Conservation (phyloP, 2,888 invertebrate species). For the Melanostoma mellinum region DNA sequence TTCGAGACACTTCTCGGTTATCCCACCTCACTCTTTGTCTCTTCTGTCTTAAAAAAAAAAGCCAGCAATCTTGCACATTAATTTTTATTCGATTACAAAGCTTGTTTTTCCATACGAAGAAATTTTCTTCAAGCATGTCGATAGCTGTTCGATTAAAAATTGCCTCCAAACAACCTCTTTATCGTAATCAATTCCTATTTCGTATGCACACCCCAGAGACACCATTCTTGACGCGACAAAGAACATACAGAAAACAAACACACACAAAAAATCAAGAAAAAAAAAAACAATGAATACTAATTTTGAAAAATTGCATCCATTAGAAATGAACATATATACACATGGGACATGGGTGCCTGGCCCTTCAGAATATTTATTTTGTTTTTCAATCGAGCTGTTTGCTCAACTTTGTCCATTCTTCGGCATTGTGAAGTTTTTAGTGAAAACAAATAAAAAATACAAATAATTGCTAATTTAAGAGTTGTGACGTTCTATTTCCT, state of each 20-base stretch:
- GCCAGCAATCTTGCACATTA: slow-evolving; percentile 39
- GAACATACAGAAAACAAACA: slow-evolving; percentile 6
- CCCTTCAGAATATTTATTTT: neutral
- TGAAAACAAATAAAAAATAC: slow-evolving; percentile 15
- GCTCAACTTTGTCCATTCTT: slow-evolving; percentile 40
- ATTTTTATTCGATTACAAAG: slow-evolving; percentile 60
- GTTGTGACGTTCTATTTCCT: slow-evolving; percentile 24
- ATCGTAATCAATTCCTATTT: slow-evolving; percentile 61
- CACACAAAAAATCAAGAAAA: slow-evolving; percentile 19
- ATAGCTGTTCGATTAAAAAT: slow-evolving; percentile 44
- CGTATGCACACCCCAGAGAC: slow-evolving; percentile 25
- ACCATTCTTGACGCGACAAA: slow-evolving; percentile 32
- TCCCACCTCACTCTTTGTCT: slow-evolving; percentile 5
- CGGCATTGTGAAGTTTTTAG: slow-evolving; percentile 13
- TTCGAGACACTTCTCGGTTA: slow-evolving; percentile 51
- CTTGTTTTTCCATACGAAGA: slow-evolving; percentile 10
- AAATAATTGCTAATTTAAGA: slow-evolving; percentile 55
- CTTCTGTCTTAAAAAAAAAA: slow-evolving; percentile 2
- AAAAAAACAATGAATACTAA: slow-evolving; percentile 59
- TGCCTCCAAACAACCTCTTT: slow-evolving; percentile 40
- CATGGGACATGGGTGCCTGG: neutral
- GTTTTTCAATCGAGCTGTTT: slow-evolving; percentile 48
- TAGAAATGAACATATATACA: slow-evolving; percentile 8
- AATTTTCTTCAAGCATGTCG: neutral
- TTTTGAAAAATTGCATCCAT: slow-evolving; percentile 65